Base-by-base conservation (phyloP, 1,140 invertebrate genomes). In the Pseudobourletiella spinata region DNA sequence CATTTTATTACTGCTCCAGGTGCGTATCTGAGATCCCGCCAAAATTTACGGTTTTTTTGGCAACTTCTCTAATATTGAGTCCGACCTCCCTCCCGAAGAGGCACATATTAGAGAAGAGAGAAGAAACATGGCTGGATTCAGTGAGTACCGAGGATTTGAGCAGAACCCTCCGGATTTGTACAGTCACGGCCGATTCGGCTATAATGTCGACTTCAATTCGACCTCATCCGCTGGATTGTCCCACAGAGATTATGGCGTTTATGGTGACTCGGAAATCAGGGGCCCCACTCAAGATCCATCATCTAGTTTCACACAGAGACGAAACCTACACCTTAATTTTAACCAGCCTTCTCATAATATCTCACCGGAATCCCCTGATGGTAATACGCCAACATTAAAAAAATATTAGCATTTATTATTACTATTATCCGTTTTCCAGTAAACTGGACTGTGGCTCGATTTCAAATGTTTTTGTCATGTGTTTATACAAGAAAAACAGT, bases 1-100 rank as follows among this genome's bases (percentile, higher is more conserved):
- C n/a, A n/a, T n/a, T n/a, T n/a, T n/a, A n/a, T n/a, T n/a, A n/a
- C n/a, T n/a, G n/a, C n/a, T n/a, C n/a, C n/a, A n/a, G n/a, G n/a
- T n/a, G n/a, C n/a, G n/a, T n/a, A n/a, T n/a, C n/a, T n/a, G n/a
- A n/a, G n/a, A n/a, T n/a, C n/a, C n/a, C n/a, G n/a, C n/a, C 59
- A 61, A 61, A 42, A 61, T 61, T 61, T 61, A 61, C 59, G 59
- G 59, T 26, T 55, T 61, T 29, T 61, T 61, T 46, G 59, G 52
- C 20, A 48, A 55, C 52, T 56, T 42, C 59, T 25, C 28, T 54
- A 46, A 46, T 39, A 43, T 42, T 24, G 52, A 61, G 16, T 50
- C 59, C n/a, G 42, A 25, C 18, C 6, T 4, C 20, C 26, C 25
- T 30, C 24, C 29, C 43, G 52, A 44, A n/a, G 51, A 46, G 50